Conservation (phyloP, 2,888 invertebrate species). For the Netelia fuscicornis region DNA sequence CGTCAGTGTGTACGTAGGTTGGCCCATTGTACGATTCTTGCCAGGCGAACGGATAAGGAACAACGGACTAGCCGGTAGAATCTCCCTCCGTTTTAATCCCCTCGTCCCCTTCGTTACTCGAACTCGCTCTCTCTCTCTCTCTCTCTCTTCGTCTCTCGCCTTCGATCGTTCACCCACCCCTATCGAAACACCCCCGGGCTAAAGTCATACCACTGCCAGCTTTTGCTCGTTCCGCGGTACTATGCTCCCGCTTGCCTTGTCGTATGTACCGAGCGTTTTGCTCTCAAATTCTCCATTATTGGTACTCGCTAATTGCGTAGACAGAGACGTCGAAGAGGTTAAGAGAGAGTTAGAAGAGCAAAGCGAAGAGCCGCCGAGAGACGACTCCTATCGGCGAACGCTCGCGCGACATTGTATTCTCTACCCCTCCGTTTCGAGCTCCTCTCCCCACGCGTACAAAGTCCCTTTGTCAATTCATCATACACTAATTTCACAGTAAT, state of each 20-base stretch:
- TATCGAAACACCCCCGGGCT: conserved; percentile 50
- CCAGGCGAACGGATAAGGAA: conserved; percentile 51
- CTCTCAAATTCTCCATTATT: conserved; percentile 62
- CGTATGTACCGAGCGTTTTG: conserved; percentile 63
- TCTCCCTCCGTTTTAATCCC: conserved; percentile 50
- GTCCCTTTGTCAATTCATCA: conserved; percentile 53
- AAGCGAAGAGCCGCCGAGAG: conserved; percentile 61
- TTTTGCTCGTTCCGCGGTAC: conserved; percentile 60
- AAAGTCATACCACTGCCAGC: conserved; percentile 64
- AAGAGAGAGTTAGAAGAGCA: conserved; percentile 23
- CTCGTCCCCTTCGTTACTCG: conserved; percentile 45
- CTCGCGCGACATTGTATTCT: conserved; percentile 57
- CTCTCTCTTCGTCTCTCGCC: conserved; percentile 17
- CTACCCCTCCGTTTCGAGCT: conserved; percentile 17
- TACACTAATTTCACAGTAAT: conserved; percentile 61
- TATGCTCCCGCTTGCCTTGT: conserved; percentile 31
- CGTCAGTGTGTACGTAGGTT: conserved; percentile 27
- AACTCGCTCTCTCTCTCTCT: conserved; percentile 49
- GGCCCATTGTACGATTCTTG: conserved; percentile 45
- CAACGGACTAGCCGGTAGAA: conserved; percentile 45
- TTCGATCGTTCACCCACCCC: conserved; percentile 34
- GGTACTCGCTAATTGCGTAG: conserved; percentile 69
- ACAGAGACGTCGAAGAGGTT: conserved; percentile 41
- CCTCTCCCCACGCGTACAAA: neutral
- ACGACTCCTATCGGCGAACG: conserved; percentile 16